A percentile compares a stretch with the other conserved stretches of the same genome.
These are phyloP conservation scores for Phocoena phocoena DNA, from an alignment of 2,113 vertebrate species.

Conservation along the genomic window DNA sequence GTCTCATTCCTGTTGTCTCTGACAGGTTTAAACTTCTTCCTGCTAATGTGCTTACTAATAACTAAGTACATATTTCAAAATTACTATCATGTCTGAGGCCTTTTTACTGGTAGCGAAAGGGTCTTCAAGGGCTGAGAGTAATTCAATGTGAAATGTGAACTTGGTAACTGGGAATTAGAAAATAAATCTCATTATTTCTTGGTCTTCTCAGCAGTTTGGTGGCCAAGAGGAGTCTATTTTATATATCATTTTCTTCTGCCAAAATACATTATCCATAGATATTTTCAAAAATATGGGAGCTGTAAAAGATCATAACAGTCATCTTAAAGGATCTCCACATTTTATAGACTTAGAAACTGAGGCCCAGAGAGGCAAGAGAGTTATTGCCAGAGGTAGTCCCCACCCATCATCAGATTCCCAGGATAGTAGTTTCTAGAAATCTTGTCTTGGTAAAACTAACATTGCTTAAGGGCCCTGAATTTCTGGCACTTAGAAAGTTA, in stretches of 20 bases:
- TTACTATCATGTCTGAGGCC: fast-evolving
- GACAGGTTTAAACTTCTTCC: background rate
- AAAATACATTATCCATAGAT: background rate
- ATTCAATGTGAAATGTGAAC: background rate
- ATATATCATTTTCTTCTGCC: background rate
- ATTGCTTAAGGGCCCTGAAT: background rate
- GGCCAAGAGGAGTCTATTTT: background rate
- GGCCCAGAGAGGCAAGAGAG: background rate
- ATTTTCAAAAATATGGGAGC: background rate
- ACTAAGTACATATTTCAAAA: background rate
- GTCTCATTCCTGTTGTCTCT: background rate
- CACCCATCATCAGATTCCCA: background rate
- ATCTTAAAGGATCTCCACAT: background rate
- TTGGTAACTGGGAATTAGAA: background rate
- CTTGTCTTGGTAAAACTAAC: background rate
- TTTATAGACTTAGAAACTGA: slow-evolving; percentile 32
- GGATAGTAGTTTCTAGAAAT: background rate
- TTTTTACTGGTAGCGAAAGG: background rate
- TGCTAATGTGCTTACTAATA: background rate
- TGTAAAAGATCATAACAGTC: background rate
- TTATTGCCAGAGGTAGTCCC: background rate
- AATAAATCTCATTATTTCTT: background rate
- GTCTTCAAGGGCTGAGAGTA: background rate
- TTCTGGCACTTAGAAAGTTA: background rate
- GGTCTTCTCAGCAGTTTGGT: background rate